A percentile compares a stretch with the other conserved stretches of the same genome.
These are phyloP conservation scores for Drosophila aldrichi DNA, from an alignment of 2,888 invertebrate genomes.

Conservation along the genomic window DNA sequence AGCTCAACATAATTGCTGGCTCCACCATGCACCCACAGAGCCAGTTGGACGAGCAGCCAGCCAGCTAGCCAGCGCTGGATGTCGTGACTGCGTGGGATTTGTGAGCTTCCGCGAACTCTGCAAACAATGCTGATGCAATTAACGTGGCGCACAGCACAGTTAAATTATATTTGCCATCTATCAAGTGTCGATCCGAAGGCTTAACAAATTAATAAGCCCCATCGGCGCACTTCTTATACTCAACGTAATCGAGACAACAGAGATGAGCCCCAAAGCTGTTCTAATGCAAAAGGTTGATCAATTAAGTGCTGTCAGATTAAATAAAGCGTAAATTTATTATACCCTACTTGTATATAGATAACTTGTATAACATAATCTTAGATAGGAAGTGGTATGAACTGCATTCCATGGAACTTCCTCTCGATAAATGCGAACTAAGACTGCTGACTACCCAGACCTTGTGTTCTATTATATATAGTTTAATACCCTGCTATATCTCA, in stretches of 20 bases:
- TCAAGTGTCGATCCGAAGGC: conserved; percentile 66
- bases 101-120: conserved; percentile 38
- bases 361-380: not conserved
- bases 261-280: too few species aligned
- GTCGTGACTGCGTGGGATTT: conserved; percentile 46
- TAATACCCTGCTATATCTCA: too few species aligned
- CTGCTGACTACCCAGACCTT: too few species aligned
- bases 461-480: too few species aligned
- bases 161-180: conserved; percentile 60
- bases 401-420: too few species aligned
- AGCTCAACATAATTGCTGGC: not conserved
- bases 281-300: not conserved
- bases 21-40: not conserved
- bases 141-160: conserved; percentile 29
- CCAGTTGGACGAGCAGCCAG: not conserved
- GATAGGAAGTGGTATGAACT: not conserved
- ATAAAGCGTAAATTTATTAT: too few species aligned
- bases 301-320: too few species aligned
- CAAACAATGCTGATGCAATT: conserved; percentile 39
- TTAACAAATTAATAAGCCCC: conserved; percentile 57
- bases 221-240: conserved; percentile 33
- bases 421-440: too few species aligned
- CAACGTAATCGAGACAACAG: not conserved
- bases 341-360: too few species aligned
- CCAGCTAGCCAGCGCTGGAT: conserved; percentile 5